A percentile compares a stretch with the other conserved stretches of the same genome.
These are phyloP conservation scores for Pseudopleuronectes americanus DNA, from an alignment of 2,797 vertebrate species.

Conservation along the genomic window DNA sequence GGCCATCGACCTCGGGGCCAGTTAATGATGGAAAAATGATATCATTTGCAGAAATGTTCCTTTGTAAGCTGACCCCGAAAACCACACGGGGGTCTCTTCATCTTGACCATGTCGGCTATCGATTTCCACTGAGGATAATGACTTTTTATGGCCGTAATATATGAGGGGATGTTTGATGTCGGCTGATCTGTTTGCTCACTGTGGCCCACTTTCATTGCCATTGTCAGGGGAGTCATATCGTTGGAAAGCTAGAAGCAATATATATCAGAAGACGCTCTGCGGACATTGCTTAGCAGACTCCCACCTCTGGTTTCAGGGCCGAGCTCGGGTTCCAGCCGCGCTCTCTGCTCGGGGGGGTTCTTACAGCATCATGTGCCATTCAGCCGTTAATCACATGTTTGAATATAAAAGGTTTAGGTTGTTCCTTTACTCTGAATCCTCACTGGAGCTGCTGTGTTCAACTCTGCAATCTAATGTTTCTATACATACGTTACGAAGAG, in stretches of 20 bases:
- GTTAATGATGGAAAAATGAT: slow-evolving; percentile 80
- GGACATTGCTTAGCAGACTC: slow-evolving; percentile 55
- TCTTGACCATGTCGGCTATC: slow-evolving; percentile 77
- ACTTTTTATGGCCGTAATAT: slow-evolving; percentile 83
- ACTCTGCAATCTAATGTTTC: neutral
- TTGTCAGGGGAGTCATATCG: slow-evolving; percentile 72
- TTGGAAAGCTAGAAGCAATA: slow-evolving; percentile 53
- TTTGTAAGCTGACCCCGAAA: slow-evolving; percentile 79
- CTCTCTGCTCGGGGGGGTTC: too few relatives aligned
- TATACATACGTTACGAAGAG: neutral
- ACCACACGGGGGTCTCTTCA: slow-evolving; percentile 77
- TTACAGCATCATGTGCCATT: too few relatives aligned
- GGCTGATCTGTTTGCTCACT: slow-evolving; percentile 77
- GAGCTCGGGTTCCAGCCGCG: neutral
- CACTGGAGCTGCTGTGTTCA: too few relatives aligned
- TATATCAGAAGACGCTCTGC: slow-evolving; percentile 56
- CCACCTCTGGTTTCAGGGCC: slow-evolving; percentile 37
- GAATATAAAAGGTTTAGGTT: neutral
- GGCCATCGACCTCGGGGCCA: slow-evolving; percentile 72
- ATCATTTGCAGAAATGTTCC: slow-evolving; percentile 75
- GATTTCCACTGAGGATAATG: slow-evolving; percentile 81
- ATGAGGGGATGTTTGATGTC: slow-evolving; percentile 77
- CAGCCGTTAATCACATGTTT: neutral
- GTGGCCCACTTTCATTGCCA: slow-evolving; percentile 74
- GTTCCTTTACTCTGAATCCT: neutral